Evolutionary conservation across 2,797 vertebrate genomes (phyloP), one percentile per base, ranked within the genome.

Genomic region (Mastacembelus armatus): DNA sequence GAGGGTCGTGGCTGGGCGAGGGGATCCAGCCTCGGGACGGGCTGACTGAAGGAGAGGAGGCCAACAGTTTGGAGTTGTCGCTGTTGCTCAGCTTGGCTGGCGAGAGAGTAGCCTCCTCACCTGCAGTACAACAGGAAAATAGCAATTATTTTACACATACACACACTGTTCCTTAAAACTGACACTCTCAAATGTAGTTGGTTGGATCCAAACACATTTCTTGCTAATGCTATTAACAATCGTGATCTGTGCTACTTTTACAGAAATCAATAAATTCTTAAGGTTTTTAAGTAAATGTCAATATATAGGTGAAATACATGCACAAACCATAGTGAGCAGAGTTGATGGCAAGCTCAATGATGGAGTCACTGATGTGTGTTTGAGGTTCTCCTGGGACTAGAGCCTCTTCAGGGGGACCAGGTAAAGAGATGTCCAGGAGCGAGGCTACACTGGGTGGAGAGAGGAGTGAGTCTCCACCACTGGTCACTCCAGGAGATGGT

Each of bases 321-420:
- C 2, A 64, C 92, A 64, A 78, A 98, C 98, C 93, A 9, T 95
- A 99, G 68, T 97, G 96, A 52, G 95, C 95, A 4, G 98, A 99
- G 91, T 97, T 98, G 91, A 99, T 99, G 73, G 98, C 98, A 0
- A 99, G 96, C 88, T 99, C 98, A 0, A 99, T 99, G 88, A 99
- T 98, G 39, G 98, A 98, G 91, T 99, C 98, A 0, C 98, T 98
- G 91, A 99, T 99, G 65, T 98, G 98, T 2, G 95, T 96, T 49
- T 95, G 95, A 19, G 95, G 88, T 52, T 96, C 98, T 50, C 96
- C 97, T 4, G 97, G 94, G 1, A 96, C 94, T 7, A 99, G 93
- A n/a, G 95, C 94, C 51, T 99, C 98, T 65, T 99, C 98, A 0
- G 98, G 98, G 2, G 97, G 97, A 2, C 98, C 98, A 0, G 98